Evolutionary conservation across 2,113 vertebrate genomes (phyloP), one percentile per base, ranked within the genome.

Genomic region (Plecotus auritus): DNA sequence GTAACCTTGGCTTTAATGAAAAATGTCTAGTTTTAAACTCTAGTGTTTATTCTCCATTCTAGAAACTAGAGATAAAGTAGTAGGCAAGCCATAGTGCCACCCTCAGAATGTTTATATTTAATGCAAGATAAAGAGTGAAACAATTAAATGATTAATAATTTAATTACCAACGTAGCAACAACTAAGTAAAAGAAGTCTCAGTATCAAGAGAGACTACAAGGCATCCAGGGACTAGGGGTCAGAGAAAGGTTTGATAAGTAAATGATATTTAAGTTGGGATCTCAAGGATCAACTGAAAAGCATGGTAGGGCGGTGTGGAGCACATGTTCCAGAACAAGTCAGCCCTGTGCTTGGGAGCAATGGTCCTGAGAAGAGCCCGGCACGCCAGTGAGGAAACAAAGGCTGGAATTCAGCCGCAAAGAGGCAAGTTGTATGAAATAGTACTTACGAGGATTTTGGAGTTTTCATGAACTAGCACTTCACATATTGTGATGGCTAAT

Each of bases 101-200:
- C 0, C 16, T 93, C 72, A 91, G 54, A 23, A 89, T 76, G 18
- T 64, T 82, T 80, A 37, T 51, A 70, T 72, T 92, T 73, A 90
- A 4, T 83, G 7, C 13, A 85, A 74, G 28, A 69, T 28, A 69
- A 64, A 72, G 16, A 47, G 49, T 45, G 61, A 40, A 54, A 47
- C 3, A n/a, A 59, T 74, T 81, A 72, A 4, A 35, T 69, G 72
- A 47, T 40, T 76, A 90, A 76, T 37, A 45, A 91, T 67, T 47
- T 80, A 67, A 47, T 70, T 54, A 40, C 23, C 13, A n/a, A 7
- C 28, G 9, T 83, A 37, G 1, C 40, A 76, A 67, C 69, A 49
- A 88, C 2, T 70, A 42, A 69, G 26, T 40, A 84, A 47, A 83
- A 54, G 61, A 82, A 64, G 69, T n/a, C 40, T 76, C 26, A 20